These are phyloP conservation scores for Bombyx mandarina DNA, from an alignment of 1,140 invertebrate genomes.

Conservation along the genomic window DNA sequence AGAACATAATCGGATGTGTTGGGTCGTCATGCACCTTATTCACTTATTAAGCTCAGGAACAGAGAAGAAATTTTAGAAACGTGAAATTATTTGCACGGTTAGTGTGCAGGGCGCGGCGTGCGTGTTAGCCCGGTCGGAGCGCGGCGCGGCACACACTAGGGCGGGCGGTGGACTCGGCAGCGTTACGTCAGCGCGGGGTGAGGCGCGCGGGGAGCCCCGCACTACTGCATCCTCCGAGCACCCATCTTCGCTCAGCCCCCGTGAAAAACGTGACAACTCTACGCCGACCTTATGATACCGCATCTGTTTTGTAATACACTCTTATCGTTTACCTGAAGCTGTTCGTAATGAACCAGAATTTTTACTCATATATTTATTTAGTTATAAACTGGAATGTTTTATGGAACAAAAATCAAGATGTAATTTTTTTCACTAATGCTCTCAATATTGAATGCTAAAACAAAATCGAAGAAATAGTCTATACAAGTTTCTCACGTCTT, in stretches of 20 bases:
- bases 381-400: no score
- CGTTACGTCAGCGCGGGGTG: conserved; percentile 60
- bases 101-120: conserved; percentile 42
- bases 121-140: conserved; percentile 48
- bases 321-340: no score
- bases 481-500: no score
- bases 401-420: no score
- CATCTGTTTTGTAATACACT: no score
- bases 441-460: no score
- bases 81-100: conserved; percentile 58
- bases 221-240: conserved; percentile 59
- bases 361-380: no score
- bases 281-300: conserved; percentile 9
- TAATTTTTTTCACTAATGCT: no score
- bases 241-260: conserved; percentile 44
- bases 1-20: conserved; percentile 35
- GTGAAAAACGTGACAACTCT: conserved; percentile 51
- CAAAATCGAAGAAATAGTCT: no score
- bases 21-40: conserved; percentile 46
- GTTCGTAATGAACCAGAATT: no score
- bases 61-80: conserved; percentile 52
- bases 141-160: conserved; percentile 68
- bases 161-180: conserved; percentile 54
- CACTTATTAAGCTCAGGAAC: conserved; percentile 46
- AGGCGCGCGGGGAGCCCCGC: conserved; percentile 33